Percentiles rank a stretch among this genome's conserved stretches.
Conservation (phyloP, 2,797 vertebrate genomes). For the Lagodon rhomboides region DNA sequence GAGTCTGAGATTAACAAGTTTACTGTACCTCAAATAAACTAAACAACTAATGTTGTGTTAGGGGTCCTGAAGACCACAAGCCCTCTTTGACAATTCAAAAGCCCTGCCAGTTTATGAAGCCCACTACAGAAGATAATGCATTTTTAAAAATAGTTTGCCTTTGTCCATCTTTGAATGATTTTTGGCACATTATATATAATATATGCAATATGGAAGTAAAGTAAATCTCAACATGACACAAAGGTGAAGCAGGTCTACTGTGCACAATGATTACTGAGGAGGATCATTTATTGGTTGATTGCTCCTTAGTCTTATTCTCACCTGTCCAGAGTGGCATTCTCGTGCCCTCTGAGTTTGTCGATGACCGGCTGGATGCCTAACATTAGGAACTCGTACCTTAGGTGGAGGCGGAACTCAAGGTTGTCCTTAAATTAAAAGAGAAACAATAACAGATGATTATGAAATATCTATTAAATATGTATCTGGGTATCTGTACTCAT, state of each 20-base stretch:
- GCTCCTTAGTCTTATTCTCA: slow-evolving; percentile 62
- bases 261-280: not conserved
- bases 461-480: not conserved
- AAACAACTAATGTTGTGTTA: not conserved
- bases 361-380: slow-evolving; percentile 97
- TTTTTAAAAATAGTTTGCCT: no score
- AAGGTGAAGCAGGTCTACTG: not conserved
- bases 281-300: no score
- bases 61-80: not conserved
- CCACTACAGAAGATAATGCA: no score
- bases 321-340: slow-evolving; percentile 96
- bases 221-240: not conserved
- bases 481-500: not conserved
- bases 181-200: no score
- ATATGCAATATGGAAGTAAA: not conserved
- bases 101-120: no score
- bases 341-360: slow-evolving; percentile 95
- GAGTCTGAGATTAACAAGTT: not conserved
- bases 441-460: not conserved
- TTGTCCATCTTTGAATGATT: no score
- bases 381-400: slow-evolving; percentile 98
- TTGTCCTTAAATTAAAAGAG: slow-evolving; percentile 87
- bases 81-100: not conserved
- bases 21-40: not conserved
- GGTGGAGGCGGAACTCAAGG: slow-evolving; percentile 96